phyloP scores from a whole-genome alignment of 2,113 vertebrate species.

The Callopanchax toddi region DNA sequence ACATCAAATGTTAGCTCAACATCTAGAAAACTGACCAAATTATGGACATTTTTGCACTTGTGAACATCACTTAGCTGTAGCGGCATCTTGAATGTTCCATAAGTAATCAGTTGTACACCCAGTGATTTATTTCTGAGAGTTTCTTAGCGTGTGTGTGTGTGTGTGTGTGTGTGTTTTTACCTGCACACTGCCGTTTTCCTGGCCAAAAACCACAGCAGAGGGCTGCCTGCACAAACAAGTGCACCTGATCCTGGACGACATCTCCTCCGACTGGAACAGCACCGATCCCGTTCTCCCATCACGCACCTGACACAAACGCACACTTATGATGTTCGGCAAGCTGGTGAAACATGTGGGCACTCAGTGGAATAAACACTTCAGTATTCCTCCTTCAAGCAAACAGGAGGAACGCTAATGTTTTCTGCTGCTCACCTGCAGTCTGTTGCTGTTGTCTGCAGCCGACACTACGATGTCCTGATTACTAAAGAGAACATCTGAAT shows the following conservation, averaged over 20 bases:
- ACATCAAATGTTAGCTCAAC: too few relatives aligned
- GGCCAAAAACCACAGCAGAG: conserved; percentile 82
- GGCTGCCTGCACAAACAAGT: conserved; percentile 83
- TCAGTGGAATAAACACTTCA: not conserved
- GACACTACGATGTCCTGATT: conserved; percentile 81
- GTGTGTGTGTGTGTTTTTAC: conserved; percentile 68
- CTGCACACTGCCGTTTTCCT: conserved; percentile 85
- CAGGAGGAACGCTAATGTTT: not conserved
- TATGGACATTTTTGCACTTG: too few relatives aligned
- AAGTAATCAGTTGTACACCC: conserved; percentile 13
- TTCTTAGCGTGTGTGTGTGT: too few relatives aligned
- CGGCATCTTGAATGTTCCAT: too few relatives aligned
- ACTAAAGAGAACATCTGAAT: conserved; percentile 87
- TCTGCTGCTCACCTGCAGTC: conserved; percentile 84
- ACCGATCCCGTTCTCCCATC: conserved; percentile 80
- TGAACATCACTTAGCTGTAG: too few relatives aligned
- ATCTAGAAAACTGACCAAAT: too few relatives aligned
- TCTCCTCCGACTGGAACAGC: conserved; percentile 82
- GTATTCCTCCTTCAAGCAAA: not conserved
- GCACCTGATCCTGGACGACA: conserved; percentile 83
- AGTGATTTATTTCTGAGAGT: too few relatives aligned
- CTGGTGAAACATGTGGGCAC: not conserved
- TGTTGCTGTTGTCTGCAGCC: conserved; percentile 86
- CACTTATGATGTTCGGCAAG: not conserved
- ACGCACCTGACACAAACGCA: conserved; percentile 80